A percentile compares a stretch with the other conserved stretches of the same genome.
phyloP scores from a whole-genome alignment of 2,888 invertebrate species.

The Cyclophora punctaria region DNA sequence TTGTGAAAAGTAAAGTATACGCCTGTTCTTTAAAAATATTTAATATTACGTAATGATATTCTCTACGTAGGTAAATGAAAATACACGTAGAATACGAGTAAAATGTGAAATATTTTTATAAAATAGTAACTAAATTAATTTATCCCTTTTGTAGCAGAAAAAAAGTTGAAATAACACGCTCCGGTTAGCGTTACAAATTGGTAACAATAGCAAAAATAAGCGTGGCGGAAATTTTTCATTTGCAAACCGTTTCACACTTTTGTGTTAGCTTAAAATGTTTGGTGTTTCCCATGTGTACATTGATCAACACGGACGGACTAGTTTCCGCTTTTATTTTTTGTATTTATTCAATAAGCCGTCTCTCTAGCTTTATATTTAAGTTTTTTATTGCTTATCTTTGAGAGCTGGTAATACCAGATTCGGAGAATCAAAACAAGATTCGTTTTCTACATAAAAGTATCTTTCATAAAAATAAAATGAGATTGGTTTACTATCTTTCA shows the following conservation, averaged over 20 bases:
- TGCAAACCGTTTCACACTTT: constrained; percentile 62
- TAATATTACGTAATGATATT: too few relatives aligned
- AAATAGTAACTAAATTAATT: not conserved
- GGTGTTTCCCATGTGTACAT: constrained; percentile 6
- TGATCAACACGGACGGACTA: too few relatives aligned
- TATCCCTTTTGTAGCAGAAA: constrained; percentile 5
- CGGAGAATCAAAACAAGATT: too few relatives aligned
- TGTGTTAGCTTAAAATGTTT: constrained; percentile 55
- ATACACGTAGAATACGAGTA: not conserved
- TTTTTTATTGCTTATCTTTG: too few relatives aligned
- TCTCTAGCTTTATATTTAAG: not conserved
- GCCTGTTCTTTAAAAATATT: too few relatives aligned
- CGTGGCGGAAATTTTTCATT: constrained; percentile 63
- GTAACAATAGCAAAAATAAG: constrained; percentile 60
- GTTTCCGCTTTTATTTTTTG: too few relatives aligned
- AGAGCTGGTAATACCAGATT: too few relatives aligned
- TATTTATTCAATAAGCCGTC: too few relatives aligned
- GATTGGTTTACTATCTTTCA: too few relatives aligned
- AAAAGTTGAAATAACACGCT: constrained; percentile 30
- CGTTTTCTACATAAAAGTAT: too few relatives aligned
- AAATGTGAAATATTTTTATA: not conserved
- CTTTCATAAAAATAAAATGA: too few relatives aligned
- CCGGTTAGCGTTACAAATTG: constrained; percentile 47
- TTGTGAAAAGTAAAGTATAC: too few relatives aligned
- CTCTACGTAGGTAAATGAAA: not conserved